phyloP scores from a whole-genome alignment of 2,797 vertebrate species.

The Danio aesculapii region DNA sequence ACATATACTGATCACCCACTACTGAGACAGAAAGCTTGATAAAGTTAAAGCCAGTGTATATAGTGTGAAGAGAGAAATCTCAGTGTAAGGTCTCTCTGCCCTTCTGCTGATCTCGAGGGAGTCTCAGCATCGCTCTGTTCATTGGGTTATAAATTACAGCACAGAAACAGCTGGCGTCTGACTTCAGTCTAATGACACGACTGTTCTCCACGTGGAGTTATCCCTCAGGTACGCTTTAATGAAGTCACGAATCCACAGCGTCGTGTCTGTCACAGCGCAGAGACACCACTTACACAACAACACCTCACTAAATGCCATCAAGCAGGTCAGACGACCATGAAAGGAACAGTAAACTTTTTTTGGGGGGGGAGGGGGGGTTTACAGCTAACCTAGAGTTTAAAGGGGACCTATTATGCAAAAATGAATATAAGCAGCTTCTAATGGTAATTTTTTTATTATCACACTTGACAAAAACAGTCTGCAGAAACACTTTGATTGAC shows the following conservation, averaged over 20 bases:
- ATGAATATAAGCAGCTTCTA: too few relatives aligned
- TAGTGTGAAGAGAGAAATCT: conserved; percentile 42
- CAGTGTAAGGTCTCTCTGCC: conserved; percentile 51
- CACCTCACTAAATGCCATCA: background rate
- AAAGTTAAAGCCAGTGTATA: background rate
- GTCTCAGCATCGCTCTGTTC: conserved; percentile 52
- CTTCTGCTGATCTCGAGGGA: conserved; percentile 65
- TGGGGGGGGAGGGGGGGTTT: too few relatives aligned
- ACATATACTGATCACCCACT: background rate
- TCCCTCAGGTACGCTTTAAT: conserved; percentile 71
- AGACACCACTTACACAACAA: conserved; percentile 2
- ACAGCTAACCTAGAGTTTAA: too few relatives aligned
- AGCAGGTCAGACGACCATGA: background rate
- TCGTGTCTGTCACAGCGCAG: conserved; percentile 14
- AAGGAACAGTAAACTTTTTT: too few relatives aligned
- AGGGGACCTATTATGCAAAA: too few relatives aligned
- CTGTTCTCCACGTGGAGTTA: conserved; percentile 65
- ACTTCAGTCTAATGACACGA: conserved; percentile 69
- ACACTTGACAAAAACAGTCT: too few relatives aligned
- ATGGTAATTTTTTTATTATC: too few relatives aligned
- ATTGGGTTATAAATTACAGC: conserved; percentile 71
- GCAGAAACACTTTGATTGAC: too few relatives aligned
- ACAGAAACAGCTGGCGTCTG: conserved; percentile 68
- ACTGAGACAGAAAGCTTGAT: background rate
- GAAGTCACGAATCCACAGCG: conserved; percentile 29